These are phyloP conservation scores for Alcedo atthis DNA, from an alignment of 2,797 vertebrate species.

Conservation along the genomic window DNA sequence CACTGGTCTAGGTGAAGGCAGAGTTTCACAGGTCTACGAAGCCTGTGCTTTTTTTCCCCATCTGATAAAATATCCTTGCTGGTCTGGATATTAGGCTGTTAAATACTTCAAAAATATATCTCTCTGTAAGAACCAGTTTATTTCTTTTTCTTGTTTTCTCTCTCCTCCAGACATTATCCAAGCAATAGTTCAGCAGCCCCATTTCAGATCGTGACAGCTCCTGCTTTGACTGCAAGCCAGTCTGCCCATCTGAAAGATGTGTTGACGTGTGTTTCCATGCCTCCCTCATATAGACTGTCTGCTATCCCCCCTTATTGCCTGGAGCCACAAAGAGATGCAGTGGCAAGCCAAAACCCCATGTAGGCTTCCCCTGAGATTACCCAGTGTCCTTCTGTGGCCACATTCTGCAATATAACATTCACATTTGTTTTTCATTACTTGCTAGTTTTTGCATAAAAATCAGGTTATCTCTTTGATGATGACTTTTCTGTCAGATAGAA, in stretches of 20 bases:
- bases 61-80: neutral
- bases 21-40: neutral
- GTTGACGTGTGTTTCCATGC: neutral
- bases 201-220: neutral
- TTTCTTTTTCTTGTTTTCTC: neutral
- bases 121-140: neutral
- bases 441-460: neutral
- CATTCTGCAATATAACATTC: neutral
- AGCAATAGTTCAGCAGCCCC: neutral
- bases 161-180: neutral
- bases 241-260: neutral
- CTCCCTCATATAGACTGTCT: neutral
- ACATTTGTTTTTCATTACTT: fast-evolving
- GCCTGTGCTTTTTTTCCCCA: neutral
- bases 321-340: neutral
- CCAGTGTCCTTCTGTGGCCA: neutral
- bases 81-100: neutral
- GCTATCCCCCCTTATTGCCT: neutral
- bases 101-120: neutral
- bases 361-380: neutral
- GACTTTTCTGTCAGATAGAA: neutral
- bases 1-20: neutral
- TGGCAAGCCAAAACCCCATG: fast-evolving
- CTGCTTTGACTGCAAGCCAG: neutral
- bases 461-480: neutral